Conservation (phyloP, 2,113 vertebrate species). For the Catharus bicknelli region DNA sequence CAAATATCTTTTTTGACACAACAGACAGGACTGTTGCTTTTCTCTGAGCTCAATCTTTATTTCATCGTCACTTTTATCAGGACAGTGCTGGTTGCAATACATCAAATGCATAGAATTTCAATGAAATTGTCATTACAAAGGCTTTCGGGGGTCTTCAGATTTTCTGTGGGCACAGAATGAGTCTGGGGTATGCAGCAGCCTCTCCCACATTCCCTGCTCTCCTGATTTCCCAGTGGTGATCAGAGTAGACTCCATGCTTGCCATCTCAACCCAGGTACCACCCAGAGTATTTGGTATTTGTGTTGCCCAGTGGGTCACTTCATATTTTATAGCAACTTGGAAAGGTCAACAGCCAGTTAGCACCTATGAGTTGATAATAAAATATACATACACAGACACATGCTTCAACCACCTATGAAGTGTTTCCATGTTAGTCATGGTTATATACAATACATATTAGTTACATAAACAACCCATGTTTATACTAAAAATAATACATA, state of each 20-base stretch:
- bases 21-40: neutral
- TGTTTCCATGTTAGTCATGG: neutral
- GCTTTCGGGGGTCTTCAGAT: neutral
- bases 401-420: neutral
- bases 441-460: neutral
- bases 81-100: neutral
- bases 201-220: neutral
- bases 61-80: conserved; percentile 11
- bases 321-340: neutral
- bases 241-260: neutral
- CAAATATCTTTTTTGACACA: neutral
- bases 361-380: neutral
- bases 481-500: neutral
- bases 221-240: neutral
- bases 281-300: neutral
- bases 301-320: neutral
- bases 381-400: neutral
- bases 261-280: neutral
- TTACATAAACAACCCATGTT: neutral
- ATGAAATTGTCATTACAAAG: neutral
- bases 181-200: neutral
- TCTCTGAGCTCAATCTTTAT: neutral
- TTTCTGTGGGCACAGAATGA: neutral
- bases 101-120: conserved; percentile 3
- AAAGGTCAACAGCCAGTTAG: neutral